These are phyloP conservation scores for Hippocampus abdominalis DNA, from an alignment of 2,113 vertebrate species.

Conservation along the genomic window DNA sequence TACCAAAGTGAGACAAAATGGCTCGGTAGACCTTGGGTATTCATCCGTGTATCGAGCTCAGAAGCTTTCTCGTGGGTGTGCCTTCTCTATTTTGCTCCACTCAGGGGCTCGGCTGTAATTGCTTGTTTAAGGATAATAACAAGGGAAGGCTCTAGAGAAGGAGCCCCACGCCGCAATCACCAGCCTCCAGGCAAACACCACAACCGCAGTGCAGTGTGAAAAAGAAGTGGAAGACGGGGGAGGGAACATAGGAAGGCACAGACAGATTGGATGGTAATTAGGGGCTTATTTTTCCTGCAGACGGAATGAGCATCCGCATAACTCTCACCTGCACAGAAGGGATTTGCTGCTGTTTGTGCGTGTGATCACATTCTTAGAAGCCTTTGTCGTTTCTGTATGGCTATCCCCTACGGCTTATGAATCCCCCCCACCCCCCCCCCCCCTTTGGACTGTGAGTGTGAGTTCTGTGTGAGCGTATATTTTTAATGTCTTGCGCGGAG, in stretches of 20 bases:
- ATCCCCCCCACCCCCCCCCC: conserved; percentile 40
- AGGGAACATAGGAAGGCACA: conserved; percentile 33
- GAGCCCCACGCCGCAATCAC: conserved; percentile 52
- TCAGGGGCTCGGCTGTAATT: conserved; percentile 58
- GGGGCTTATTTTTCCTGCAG: conserved; percentile 58
- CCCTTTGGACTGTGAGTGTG: conserved; percentile 22
- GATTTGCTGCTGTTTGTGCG: conserved; percentile 13
- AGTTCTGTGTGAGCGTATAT: conserved; percentile 14
- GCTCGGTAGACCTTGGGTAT: conserved; percentile 28
- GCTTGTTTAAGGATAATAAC: conserved; percentile 75
- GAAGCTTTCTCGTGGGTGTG: conserved; percentile 60
- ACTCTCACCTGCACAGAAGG: conserved; percentile 59
- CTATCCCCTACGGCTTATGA: conserved; percentile 14
- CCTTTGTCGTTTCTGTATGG: conserved; percentile 26
- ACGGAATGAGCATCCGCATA: conserved; percentile 55
- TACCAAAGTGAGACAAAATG: conserved; percentile 38
- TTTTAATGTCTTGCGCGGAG: conserved; percentile 44
- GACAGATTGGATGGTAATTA: conserved; percentile 61
- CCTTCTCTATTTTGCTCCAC: conserved; percentile 54
- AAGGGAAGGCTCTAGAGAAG: conserved; percentile 57
- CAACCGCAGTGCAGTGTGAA: conserved; percentile 55
- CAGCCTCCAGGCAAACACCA: conserved; percentile 54
- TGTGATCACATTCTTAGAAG: conserved; percentile 4
- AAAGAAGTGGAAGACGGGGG: conserved; percentile 24
- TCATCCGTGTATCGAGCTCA: conserved; percentile 43